A percentile compares a stretch with the other conserved stretches of the same genome.
Conservation (phyloP, 2,888 invertebrate species). For the Ariolimax columbianus region DNA sequence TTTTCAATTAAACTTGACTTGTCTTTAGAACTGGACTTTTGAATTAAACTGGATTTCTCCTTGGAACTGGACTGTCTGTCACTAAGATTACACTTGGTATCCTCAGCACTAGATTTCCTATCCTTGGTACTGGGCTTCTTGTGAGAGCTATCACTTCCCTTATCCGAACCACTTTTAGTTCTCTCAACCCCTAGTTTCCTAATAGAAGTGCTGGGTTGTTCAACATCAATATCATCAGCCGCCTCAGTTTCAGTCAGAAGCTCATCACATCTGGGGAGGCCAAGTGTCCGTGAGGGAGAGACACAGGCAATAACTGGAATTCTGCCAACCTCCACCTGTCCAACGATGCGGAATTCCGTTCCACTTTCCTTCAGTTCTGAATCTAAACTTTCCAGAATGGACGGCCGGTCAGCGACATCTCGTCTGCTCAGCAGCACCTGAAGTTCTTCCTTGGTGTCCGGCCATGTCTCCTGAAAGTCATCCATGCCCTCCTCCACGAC, state of each 20-base stretch:
- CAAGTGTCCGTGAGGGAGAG: too few species aligned
- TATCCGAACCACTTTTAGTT: background rate
- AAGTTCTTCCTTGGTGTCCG: conserved; percentile 20
- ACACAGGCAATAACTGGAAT: background rate
- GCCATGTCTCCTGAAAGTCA: conserved; percentile 16
- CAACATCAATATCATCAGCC: background rate
- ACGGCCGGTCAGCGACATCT: background rate
- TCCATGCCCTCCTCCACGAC: background rate
- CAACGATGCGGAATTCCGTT: conserved; percentile 49
- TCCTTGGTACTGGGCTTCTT: background rate
- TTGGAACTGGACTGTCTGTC: background rate
- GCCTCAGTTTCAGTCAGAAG: background rate
- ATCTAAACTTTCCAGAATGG: conserved; percentile 47
- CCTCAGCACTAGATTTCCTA: background rate
- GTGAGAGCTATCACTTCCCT: background rate
- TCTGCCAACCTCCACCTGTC: conserved; percentile 44
- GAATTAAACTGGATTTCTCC: background rate
- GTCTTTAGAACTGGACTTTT: background rate
- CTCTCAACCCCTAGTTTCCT: background rate
- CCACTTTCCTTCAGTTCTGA: conserved; percentile 45
- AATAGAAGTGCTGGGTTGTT: background rate
- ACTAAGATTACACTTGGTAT: background rate
- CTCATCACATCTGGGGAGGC: background rate
- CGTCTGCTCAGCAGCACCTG: background rate
- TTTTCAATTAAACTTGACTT: background rate